Conservation (phyloP, 2,113 vertebrate species). For the Oryctolagus cuniculus region DNA sequence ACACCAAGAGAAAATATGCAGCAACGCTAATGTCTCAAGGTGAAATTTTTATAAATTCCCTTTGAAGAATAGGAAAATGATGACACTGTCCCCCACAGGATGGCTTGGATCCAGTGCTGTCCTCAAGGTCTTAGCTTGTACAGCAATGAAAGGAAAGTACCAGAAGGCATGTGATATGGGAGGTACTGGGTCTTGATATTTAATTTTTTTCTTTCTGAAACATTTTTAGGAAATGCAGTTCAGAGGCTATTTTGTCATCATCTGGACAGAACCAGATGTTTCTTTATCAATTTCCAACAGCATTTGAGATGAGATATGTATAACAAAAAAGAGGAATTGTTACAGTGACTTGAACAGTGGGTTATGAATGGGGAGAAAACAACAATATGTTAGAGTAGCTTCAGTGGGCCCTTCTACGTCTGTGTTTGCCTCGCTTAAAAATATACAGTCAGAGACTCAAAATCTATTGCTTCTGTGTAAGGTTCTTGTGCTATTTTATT, state of each 20-base stretch:
- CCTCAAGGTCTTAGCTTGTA: neutral
- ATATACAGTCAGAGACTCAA: neutral
- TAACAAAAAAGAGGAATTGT: conserved; percentile 32
- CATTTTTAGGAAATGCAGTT: neutral
- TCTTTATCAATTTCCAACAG: neutral
- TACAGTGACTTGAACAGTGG: neutral
- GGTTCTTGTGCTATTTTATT: conserved; percentile 26
- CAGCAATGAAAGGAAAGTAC: neutral
- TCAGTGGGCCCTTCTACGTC: neutral
- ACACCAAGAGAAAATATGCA: too few species aligned
- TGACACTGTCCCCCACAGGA: neutral
- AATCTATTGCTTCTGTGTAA: neutral
- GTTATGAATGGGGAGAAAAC: neutral
- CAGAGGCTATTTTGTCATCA: neutral
- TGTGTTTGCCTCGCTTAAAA: neutral
- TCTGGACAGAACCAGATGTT: neutral
- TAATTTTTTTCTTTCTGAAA: conserved; percentile 38
- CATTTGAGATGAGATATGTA: neutral
- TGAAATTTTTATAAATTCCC: neutral
- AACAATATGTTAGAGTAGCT: conserved; percentile 14
- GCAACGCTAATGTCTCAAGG: neutral
- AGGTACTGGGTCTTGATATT: neutral
- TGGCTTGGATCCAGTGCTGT: neutral
- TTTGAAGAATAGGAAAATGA: neutral
- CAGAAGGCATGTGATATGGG: neutral